A percentile compares a stretch with the other conserved stretches of the same genome.
Conservation (phyloP, 1,140 invertebrate genomes). For the Ceratina australensis region DNA sequence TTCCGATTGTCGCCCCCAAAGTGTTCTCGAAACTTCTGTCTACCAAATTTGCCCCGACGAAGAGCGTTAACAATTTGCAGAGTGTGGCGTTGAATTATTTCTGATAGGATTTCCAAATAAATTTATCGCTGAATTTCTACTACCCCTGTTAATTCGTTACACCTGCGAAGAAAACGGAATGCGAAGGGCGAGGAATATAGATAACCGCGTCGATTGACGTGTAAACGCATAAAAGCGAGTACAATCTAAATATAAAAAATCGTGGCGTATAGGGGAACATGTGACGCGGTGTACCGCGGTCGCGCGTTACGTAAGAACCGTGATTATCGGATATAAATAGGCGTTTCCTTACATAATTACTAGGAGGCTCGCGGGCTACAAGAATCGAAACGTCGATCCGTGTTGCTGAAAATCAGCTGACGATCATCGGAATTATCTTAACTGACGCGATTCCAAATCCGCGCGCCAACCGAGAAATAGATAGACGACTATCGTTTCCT, state of each 20-base stretch:
- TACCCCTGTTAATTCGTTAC: not conserved
- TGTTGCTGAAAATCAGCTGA: constrained; percentile 69
- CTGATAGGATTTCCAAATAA: no score
- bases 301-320: constrained; percentile 26
- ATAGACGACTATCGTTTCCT: no score
- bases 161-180: no score
- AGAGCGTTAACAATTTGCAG: not conserved
- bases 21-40: not conserved
- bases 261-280: constrained; percentile 1
- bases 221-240: not conserved
- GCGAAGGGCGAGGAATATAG: not conserved
- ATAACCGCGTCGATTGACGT: not conserved
- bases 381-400: constrained; percentile 34
- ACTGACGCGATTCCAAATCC: constrained; percentile 63
- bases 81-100: no score
- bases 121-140: no score
- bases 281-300: constrained; percentile 9
- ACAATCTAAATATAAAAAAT: constrained; percentile 45
- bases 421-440: constrained; percentile 42
- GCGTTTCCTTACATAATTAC: constrained; percentile 45
- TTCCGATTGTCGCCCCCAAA: constrained; percentile 26
- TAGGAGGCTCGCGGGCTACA: not conserved
- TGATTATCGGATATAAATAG: constrained; percentile 43
- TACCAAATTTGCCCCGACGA: no score
- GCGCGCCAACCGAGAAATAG: not conserved